Conservation (phyloP, 2,113 vertebrate genomes). For the Myocastor coypus region DNA sequence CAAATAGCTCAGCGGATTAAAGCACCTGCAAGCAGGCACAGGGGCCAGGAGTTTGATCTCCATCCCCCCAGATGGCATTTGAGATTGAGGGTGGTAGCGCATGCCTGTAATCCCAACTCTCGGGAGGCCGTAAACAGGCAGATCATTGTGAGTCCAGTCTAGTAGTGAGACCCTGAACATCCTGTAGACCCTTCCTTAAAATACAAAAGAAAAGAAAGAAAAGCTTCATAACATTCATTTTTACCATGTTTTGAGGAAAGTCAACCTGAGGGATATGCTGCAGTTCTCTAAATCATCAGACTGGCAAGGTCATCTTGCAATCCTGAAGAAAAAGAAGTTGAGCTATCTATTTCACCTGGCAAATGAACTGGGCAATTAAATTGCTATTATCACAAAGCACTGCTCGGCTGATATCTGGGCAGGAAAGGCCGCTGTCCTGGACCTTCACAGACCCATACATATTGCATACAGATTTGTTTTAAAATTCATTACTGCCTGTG, state of each 20-base stretch:
- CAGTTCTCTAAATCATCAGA: neutral
- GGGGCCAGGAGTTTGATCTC: too few relatives aligned
- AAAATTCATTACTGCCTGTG: neutral
- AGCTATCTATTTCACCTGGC: neutral
- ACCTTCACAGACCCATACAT: neutral
- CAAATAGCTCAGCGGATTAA: too few relatives aligned
- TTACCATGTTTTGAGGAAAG: neutral
- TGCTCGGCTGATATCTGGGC: neutral
- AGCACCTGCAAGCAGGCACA: too few relatives aligned
- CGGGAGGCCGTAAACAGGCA: too few relatives aligned
- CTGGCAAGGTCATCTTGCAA: conserved; percentile 1
- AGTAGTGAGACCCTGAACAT: too few relatives aligned
- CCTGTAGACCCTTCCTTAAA: too few relatives aligned
- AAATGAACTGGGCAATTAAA: neutral
- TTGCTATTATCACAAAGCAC: conserved; percentile 8
- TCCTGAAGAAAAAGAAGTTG: conserved; percentile 1
- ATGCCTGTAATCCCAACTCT: too few relatives aligned
- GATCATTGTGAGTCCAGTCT: too few relatives aligned
- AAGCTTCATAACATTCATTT: neutral
- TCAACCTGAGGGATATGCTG: conserved; percentile 27
- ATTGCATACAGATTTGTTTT: neutral
- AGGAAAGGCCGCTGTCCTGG: neutral
- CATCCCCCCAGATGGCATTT: too few relatives aligned
- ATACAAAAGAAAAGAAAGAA: neutral
- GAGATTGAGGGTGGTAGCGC: too few relatives aligned